Conservation (phyloP, 2,113 vertebrate genomes). For the Perccottus glenii region DNA sequence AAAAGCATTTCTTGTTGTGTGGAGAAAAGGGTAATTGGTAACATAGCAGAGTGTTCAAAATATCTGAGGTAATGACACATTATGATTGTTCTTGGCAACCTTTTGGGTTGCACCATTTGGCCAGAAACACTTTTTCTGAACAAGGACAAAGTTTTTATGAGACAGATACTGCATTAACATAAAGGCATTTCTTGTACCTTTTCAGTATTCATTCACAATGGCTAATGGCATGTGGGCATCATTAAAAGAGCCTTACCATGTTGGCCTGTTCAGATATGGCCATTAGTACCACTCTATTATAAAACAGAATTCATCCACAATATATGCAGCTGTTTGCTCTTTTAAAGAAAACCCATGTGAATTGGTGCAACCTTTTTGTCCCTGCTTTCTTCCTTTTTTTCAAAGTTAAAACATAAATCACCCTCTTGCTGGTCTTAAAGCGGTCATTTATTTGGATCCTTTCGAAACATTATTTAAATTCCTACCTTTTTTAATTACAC, state of each 20-base stretch:
- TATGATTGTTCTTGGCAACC: no score
- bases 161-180: not conserved
- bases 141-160: not conserved
- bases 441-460: constrained; percentile 55
- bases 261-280: not conserved
- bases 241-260: not conserved
- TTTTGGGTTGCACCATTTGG: no score
- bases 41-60: no score
- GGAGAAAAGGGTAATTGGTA: no score
- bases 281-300: not conserved
- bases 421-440: constrained; percentile 41
- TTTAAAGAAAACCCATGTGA: not conserved
- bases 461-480: constrained; percentile 60
- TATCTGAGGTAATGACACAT: no score
- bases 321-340: not conserved
- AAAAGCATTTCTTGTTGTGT: no score
- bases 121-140: not conserved
- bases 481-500: constrained; percentile 72
- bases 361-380: constrained; percentile 8
- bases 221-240: not conserved
- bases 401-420: constrained; percentile 46
- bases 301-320: not conserved
- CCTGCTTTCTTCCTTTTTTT: not conserved
- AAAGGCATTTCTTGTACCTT: not conserved
- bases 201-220: not conserved